Base-by-base conservation (phyloP, 2,797 vertebrate species). In the Aselliscus stoliczkanus region DNA sequence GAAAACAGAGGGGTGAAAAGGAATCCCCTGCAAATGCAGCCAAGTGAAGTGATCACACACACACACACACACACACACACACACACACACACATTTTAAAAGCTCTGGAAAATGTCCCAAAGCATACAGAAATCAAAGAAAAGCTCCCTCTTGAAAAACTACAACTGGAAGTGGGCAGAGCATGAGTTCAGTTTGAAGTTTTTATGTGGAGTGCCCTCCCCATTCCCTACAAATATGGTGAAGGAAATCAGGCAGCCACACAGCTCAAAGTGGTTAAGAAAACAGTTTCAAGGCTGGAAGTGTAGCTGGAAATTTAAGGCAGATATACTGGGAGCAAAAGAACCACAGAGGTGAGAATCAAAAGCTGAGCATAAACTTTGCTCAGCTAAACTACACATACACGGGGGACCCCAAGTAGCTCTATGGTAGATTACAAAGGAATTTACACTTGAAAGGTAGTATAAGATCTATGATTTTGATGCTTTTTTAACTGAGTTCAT, bases 291-390 rank as follows among this genome's bases (percentile, higher is more conserved):
- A 39, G 21, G 34, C 20, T 62, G 21, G 27, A 90, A 87, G 17
- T 75, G 25, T 58, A 94, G 34, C 17, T 34, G 31, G 70, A 94
- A 93, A 94, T 69, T 54, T 93, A 62, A 97, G 93, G 44, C 50
- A 83, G 25, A 86, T 7, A 31, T 42, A 73, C 21, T 37, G 3
- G 7, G 42, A 89, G 20, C 64, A 31, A 67, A 83, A 80, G 52
- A 94, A 93, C 7, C n/a, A 87, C 8, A 89, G 5, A 56, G 2
- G 12, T 72, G 11, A 82, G 39, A 50, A 18, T 39, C 72, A 75
- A 92, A 84, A 84, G 92, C 52, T 92, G 34, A 90, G 31, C 65
- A 95, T 44, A 84, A 80, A 58, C 25, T 72, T 31, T 76, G 9
- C 58, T 73, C 12, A 39, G 70, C 20, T 81, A 42, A 88, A 84